Percentiles rank a stretch among this genome's conserved stretches.
phyloP scores from a whole-genome alignment of 2,113 vertebrate genomes.

The Syngnathus scovelli region DNA sequence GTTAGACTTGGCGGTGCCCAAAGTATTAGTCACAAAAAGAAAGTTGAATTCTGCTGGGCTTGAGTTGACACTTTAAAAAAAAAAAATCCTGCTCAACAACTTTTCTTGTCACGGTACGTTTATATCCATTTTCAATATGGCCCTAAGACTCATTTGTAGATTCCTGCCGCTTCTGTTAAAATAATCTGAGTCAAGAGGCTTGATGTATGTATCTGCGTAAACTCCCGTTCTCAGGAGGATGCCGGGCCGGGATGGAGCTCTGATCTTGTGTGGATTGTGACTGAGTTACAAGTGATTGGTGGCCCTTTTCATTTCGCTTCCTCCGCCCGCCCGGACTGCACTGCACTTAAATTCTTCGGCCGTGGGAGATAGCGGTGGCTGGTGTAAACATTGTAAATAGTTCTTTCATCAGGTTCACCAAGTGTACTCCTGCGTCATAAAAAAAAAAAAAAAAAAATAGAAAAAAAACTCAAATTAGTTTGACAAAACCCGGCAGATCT shows the following conservation, averaged over 20 bases:
- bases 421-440: constrained; percentile 33
- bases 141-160: background rate
- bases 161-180: constrained; percentile 2
- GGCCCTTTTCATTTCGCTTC: constrained; percentile 53
- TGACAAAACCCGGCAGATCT: background rate
- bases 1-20: background rate
- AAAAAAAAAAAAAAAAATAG: background rate
- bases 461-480: background rate
- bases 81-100: background rate
- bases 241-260: constrained; percentile 34
- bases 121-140: background rate
- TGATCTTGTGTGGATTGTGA: constrained; percentile 47
- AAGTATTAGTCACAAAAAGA: background rate
- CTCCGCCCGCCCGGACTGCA: constrained; percentile 22
- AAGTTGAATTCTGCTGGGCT: no score
- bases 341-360: constrained; percentile 66
- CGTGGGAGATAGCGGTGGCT: constrained; percentile 32
- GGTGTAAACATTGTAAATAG: constrained; percentile 73
- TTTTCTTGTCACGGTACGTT: background rate
- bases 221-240: background rate
- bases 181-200: background rate
- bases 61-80: background rate
- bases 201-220: background rate
- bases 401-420: constrained; percentile 43
- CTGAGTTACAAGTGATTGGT: constrained; percentile 71